Percentiles rank a stretch among this genome's conserved stretches.
phyloP scores from a whole-genome alignment of 1,140 invertebrate genomes.

The Vollenhovia emeryi region DNA sequence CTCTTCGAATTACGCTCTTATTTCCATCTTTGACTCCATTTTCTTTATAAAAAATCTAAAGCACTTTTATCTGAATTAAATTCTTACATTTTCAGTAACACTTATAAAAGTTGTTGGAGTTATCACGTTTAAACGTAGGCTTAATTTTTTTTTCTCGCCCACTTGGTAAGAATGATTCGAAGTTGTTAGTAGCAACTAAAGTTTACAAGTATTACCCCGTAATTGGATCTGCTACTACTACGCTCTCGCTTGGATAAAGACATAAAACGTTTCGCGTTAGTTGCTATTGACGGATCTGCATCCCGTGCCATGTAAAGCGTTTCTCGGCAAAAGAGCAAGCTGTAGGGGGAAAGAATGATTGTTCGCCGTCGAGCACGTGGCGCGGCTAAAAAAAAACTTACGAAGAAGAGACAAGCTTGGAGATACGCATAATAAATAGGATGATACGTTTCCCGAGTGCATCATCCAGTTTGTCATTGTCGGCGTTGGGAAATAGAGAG shows the following conservation, averaged over 20 bases:
- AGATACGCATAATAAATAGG: neutral
- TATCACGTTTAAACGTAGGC: neutral
- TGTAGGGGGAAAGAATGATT: neutral
- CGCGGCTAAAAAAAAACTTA: neutral
- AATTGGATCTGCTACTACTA: neutral
- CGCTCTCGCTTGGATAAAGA: neutral
- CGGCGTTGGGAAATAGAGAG: neutral
- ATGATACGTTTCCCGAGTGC: neutral
- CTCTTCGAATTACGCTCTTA: neutral
- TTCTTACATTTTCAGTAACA: neutral
- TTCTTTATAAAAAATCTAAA: neutral
- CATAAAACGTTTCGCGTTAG: neutral
- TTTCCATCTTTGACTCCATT: neutral
- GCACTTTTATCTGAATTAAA: neutral
- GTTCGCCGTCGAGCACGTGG: neutral
- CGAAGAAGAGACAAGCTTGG: neutral
- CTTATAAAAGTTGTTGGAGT: neutral
- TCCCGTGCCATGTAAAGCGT: neutral
- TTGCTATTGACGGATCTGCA: neutral
- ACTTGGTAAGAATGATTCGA: neutral
- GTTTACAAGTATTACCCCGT: neutral
- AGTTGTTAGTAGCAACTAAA: neutral
- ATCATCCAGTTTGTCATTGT: conserved; percentile 53
- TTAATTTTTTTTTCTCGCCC: neutral
- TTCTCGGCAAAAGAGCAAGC: neutral